Percentiles rank a stretch among this genome's conserved stretches.
phyloP scores from a whole-genome alignment of 2,113 vertebrate species.

The Verasper variegatus region DNA sequence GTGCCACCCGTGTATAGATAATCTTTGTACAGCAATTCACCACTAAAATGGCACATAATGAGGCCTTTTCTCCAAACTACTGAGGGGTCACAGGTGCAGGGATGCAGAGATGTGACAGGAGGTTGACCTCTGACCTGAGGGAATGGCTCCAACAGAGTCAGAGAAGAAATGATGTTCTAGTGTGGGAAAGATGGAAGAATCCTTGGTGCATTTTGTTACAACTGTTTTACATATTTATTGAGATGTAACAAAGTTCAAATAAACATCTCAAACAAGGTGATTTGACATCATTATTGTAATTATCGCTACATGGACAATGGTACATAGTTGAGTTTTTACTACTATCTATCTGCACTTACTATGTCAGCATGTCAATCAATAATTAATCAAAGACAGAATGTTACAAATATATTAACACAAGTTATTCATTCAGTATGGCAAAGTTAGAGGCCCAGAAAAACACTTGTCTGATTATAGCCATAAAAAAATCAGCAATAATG shows the following conservation, averaged over 20 bases:
- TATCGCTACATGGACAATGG: not conserved
- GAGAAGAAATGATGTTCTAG: slow-evolving; percentile 8
- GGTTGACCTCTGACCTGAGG: slow-evolving; percentile 51
- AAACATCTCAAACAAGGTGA: slow-evolving; percentile 54
- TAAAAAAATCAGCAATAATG: not conserved
- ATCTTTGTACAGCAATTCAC: not conserved
- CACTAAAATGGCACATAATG: slow-evolving; percentile 52
- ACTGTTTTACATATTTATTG: slow-evolving; percentile 57
- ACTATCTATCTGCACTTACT: not conserved
- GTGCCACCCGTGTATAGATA: slow-evolving; percentile 79
- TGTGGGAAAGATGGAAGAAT: slow-evolving; percentile 7
- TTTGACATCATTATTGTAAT: not conserved
- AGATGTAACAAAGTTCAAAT: slow-evolving; percentile 62
- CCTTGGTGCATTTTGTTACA: slow-evolving; percentile 73
- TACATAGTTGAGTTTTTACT: not conserved
- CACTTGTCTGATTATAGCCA: not conserved
- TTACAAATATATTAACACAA: not conserved
- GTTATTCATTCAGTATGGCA: slow-evolving; percentile 1
- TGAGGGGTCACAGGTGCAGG: slow-evolving; percentile 35
- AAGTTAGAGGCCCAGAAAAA: not conserved
- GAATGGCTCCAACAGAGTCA: slow-evolving; percentile 18
- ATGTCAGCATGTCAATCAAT: not conserved
- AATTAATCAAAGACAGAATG: not conserved
- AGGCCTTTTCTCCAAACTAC: slow-evolving; percentile 61
- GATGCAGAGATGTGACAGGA: slow-evolving; percentile 18